A percentile compares a stretch with the other conserved stretches of the same genome.
These are phyloP conservation scores for Gymnothorax javanicus DNA, from an alignment of 2,797 vertebrate genomes.

Conservation along the genomic window DNA sequence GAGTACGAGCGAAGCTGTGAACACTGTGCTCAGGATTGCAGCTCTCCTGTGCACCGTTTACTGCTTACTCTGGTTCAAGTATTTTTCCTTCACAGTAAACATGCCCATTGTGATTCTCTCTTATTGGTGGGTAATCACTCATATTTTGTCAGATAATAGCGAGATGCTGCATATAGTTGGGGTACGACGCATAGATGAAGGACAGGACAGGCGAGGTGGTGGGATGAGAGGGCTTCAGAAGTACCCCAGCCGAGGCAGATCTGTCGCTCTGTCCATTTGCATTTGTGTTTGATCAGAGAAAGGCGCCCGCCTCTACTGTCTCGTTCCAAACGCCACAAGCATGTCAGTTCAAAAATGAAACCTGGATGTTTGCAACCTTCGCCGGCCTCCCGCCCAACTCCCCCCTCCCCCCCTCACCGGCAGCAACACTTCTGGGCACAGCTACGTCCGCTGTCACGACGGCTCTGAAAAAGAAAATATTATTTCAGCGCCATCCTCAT, in stretches of 20 bases:
- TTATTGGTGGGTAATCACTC: conserved; percentile 27
- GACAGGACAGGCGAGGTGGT: no score
- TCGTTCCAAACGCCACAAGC: neutral
- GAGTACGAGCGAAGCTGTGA: neutral
- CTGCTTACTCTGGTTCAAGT: neutral
- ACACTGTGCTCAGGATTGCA: neutral
- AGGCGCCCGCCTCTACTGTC: neutral
- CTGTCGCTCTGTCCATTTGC: neutral
- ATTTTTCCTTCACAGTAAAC: conserved; percentile 47
- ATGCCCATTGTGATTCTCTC: conserved; percentile 49
- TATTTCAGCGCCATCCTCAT: neutral
- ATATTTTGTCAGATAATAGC: neutral
- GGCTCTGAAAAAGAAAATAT: no score
- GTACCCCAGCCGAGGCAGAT: neutral
- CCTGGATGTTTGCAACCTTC: no score
- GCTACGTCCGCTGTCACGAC: no score
- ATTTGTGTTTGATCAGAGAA: conserved; percentile 30
- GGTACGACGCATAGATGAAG: neutral
- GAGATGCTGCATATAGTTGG: neutral
- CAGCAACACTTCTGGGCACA: no score
- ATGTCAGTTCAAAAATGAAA: no score
- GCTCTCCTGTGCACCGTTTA: neutral
- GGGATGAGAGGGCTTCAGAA: neutral
- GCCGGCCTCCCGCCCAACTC: no score
- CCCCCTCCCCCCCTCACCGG: neutral